Percentiles rank a stretch among this genome's conserved stretches.
Conservation (phyloP, 2,888 invertebrate genomes). For the Ichneumoninae sp. region DNA sequence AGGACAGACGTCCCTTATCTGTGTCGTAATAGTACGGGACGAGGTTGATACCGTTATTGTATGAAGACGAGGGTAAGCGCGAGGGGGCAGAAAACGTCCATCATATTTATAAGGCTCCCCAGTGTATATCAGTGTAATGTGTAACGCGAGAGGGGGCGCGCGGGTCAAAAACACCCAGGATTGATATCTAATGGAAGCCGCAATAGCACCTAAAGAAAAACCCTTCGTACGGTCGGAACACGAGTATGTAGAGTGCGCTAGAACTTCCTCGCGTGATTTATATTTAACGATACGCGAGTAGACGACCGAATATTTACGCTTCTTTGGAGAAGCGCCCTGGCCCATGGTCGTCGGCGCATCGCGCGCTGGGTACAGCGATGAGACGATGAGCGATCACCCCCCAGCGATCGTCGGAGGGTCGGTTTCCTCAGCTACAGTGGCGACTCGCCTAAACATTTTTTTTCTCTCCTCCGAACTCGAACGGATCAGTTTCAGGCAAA, state of each 20-base stretch:
- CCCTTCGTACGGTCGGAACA: neutral
- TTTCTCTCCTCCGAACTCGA: neutral
- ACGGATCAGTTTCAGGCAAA: neutral
- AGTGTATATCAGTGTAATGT: constrained; percentile 56
- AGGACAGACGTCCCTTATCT: constrained; percentile 40
- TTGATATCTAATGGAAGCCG: constrained; percentile 60
- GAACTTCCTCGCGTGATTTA: constrained; percentile 35
- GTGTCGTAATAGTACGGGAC: constrained; percentile 29
- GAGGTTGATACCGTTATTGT: constrained; percentile 17
- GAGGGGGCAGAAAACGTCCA: constrained; percentile 52
- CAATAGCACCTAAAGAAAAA: constrained; percentile 18
- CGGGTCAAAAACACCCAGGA: constrained; percentile 24
- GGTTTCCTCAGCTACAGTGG: constrained; percentile 17
- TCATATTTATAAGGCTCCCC: constrained; percentile 61
- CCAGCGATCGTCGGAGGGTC: constrained; percentile 34
- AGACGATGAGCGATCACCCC: constrained; percentile 56
- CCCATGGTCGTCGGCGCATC: neutral
- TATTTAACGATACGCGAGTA: constrained; percentile 32
- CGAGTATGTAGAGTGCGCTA: neutral
- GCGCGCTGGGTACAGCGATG: neutral
- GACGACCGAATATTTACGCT: constrained; percentile 45
- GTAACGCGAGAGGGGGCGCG: constrained; percentile 17
- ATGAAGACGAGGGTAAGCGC: neutral
- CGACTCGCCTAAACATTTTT: neutral
- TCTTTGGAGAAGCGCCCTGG: neutral